Percentiles rank a stretch among this genome's conserved stretches.
These are phyloP conservation scores for Pardosa pseudoannulata DNA, from an alignment of 2,888 invertebrate species.

Conservation along the genomic window DNA sequence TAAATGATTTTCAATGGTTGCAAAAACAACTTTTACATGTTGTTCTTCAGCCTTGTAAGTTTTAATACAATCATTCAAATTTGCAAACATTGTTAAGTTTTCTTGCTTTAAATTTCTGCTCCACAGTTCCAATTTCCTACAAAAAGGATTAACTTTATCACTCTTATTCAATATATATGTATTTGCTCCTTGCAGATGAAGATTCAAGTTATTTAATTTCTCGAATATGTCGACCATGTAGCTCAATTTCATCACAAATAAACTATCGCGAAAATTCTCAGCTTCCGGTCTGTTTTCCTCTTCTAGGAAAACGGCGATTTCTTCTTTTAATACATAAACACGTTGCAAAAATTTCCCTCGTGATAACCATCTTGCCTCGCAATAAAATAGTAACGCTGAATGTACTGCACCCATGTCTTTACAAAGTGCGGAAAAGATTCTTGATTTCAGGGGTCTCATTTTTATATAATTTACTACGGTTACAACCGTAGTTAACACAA, in stretches of 20 bases:
- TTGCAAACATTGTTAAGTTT: conserved; percentile 45
- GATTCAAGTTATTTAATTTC: conserved; percentile 48
- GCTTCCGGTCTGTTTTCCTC: conserved; percentile 13
- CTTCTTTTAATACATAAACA: conserved; percentile 35
- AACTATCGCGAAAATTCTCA: conserved; percentile 26
- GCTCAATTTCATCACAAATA: conserved; percentile 37
- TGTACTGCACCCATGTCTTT: conserved; percentile 29
- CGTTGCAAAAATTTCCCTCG: conserved; percentile 28
- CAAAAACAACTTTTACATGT: conserved; percentile 21
- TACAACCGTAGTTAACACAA: conserved; percentile 29
- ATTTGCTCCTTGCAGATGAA: conserved; percentile 51
- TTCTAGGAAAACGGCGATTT: conserved; percentile 17
- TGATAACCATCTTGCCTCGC: conserved; percentile 31
- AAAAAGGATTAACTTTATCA: conserved; percentile 54
- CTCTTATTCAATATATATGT: conserved; percentile 46
- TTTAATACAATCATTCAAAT: conserved; percentile 19
- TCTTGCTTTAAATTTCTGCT: conserved; percentile 52
- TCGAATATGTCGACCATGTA: conserved; percentile 46
- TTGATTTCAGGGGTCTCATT: conserved; percentile 35
- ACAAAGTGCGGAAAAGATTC: conserved; percentile 31
- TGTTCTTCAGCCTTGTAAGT: conserved; percentile 13
- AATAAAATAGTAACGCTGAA: conserved; percentile 41
- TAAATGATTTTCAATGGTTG: conserved; percentile 34
- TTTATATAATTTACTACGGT: conserved; percentile 42
- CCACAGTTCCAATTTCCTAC: conserved; percentile 48